Conservation (phyloP, 2,888 invertebrate species). For the Lamproptera curius region DNA sequence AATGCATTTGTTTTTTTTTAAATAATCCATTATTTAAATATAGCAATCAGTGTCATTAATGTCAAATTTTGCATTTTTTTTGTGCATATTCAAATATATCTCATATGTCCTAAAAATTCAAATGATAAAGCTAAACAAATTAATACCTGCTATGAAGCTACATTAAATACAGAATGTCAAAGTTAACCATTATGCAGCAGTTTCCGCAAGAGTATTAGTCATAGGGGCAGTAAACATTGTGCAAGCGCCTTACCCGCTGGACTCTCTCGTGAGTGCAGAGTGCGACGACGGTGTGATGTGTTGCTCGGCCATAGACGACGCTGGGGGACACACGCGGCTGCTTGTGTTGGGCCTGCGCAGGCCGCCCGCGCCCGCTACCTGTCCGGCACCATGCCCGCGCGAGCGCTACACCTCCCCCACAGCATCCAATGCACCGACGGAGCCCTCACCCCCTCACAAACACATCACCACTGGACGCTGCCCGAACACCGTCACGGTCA, state of each 20-base stretch:
- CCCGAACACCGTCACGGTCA: conserved; percentile 27
- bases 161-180: too few relatives aligned
- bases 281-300: conserved; percentile 86
- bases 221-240: too few relatives aligned
- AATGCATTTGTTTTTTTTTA: too few relatives aligned
- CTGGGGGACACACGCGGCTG: conserved; percentile 82
- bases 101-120: too few relatives aligned
- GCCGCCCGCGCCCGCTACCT: conserved; percentile 78
- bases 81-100: too few relatives aligned
- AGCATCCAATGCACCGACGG: conserved; percentile 56
- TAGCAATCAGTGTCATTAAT: too few relatives aligned
- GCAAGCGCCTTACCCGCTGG: conserved; percentile 64
- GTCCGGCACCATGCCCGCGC: conserved; percentile 77
- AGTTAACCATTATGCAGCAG: too few relatives aligned
- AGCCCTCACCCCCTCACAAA: conserved; percentile 39
- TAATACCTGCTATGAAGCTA: too few relatives aligned
- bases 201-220: too few relatives aligned
- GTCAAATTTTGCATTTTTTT: too few relatives aligned
- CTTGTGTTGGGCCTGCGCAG: conserved; percentile 76
- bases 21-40: too few relatives aligned
- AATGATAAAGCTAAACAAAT: too few relatives aligned
- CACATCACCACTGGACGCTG: conserved; percentile 30
- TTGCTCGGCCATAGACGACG: conserved; percentile 95
- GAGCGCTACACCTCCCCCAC: conserved; percentile 59
- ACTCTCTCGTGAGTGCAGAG: conserved; percentile 85